A percentile compares a stretch with the other conserved stretches of the same genome.
phyloP scores from a whole-genome alignment of 2,888 invertebrate species.

The Eupithecia inturbata region DNA sequence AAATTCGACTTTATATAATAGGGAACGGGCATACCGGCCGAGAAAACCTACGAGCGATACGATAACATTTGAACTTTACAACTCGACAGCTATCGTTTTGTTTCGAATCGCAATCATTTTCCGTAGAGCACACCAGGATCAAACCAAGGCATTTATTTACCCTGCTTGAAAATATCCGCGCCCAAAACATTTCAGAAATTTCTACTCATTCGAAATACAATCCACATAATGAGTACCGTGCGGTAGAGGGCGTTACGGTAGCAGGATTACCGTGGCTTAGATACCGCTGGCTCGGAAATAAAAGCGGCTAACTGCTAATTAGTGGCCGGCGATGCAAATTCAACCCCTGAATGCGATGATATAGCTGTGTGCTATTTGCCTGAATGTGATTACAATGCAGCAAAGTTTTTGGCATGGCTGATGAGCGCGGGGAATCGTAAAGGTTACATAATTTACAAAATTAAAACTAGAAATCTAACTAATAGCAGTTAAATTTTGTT shows the following conservation, averaged over 20 bases:
- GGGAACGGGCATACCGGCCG: background rate
- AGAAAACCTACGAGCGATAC: background rate
- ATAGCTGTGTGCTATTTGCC: slow-evolving; percentile 28
- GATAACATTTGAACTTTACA: background rate
- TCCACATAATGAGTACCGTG: slow-evolving; percentile 36
- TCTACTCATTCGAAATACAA: slow-evolving; percentile 36
- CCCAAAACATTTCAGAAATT: slow-evolving; percentile 36
- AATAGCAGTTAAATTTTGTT: background rate
- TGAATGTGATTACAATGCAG: slow-evolving; percentile 29
- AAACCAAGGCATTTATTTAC: slow-evolving; percentile 6
- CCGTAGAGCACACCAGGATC: background rate
- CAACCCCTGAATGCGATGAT: slow-evolving; percentile 48
- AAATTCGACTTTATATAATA: too few species aligned
- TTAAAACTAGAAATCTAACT: background rate
- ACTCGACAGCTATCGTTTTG: background rate
- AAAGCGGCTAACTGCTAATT: slow-evolving; percentile 79
- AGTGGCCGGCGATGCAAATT: slow-evolving; percentile 70
- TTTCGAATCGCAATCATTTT: background rate
- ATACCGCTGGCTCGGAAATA: slow-evolving; percentile 78
- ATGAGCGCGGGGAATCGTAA: background rate
- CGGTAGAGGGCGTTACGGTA: slow-evolving; percentile 62
- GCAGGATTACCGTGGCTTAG: slow-evolving; percentile 74
- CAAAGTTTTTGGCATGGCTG: slow-evolving; percentile 13
- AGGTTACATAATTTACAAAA: background rate
- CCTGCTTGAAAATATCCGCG: slow-evolving; percentile 22